Evolutionary conservation across 1,140 invertebrate species (phyloP).

Genomic region (Colletes latitarsis): DNA sequence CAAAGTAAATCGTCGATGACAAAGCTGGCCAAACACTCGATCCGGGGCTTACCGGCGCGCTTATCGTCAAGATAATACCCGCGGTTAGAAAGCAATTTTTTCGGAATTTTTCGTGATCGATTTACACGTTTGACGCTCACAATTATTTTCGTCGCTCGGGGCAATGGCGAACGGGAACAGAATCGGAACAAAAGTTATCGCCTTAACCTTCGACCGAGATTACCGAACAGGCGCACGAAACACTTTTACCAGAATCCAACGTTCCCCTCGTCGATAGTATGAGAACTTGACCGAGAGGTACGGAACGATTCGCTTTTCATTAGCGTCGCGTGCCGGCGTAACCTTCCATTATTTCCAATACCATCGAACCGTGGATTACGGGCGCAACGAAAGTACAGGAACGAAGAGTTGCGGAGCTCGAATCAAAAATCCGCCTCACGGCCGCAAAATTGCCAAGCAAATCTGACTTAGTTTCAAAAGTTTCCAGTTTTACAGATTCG

Average conservation of each 20-base stretch:
- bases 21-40: background rate
- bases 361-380: background rate
- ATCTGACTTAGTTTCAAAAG: too few species aligned
- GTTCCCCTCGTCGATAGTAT: background rate
- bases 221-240: background rate
- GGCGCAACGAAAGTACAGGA: background rate
- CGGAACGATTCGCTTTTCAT: conserved; percentile 3
- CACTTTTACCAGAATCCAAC: background rate
- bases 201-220: background rate
- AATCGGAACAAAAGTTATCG: background rate
- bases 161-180: background rate
- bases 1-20: too few species aligned
- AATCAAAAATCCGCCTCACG: too few species aligned
- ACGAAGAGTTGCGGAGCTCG: background rate
- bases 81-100: conserved; percentile 16
- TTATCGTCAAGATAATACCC: conserved; percentile 23
- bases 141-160: too few species aligned
- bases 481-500: too few species aligned
- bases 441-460: too few species aligned
- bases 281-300: conserved; percentile 2
- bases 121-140: background rate
- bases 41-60: background rate
- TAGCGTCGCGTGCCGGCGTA: conserved; percentile 3
- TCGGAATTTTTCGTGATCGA: background rate
- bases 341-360: conserved; percentile 2